Evolutionary conservation across 1,140 invertebrate species (phyloP), one percentile per base, ranked within the genome.

Genomic region (Physella acuta): DNA sequence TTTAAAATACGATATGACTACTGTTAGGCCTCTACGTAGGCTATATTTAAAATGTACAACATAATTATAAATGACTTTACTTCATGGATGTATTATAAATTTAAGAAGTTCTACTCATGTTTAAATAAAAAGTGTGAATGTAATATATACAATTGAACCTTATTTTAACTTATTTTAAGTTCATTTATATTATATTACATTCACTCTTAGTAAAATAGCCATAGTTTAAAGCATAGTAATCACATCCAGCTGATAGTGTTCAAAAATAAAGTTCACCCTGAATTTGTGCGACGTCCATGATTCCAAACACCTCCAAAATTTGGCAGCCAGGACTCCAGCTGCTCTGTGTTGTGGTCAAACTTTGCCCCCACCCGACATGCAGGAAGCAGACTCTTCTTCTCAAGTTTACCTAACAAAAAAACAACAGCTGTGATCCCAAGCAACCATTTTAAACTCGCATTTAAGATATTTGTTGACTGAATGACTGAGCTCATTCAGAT

Each of bases 291-390:
- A 53, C 71, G 59, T 5, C 75, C 70, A 24, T 71, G 68, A 49
- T 65, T 74, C 75, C 73, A 74, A 11, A 74, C 75, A 60, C 73
- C 63, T 16, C 75, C 75, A 73, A 74, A 74, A 2, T 71, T 70
- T 8, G 75, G 75, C 53, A 76, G 56, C 75, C 75, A 76, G 5
- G 55, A 26, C 14, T 72, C 66, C 24, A 66, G 62, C 5, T 51
- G 26, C 3, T 33, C 30, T 31, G 56, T 52, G n/a, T 66, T 71
- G 24, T 49, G 58, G 53, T 74, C 71, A 73, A 73, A 76, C 11
- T 72, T 71, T 11, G 73, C 73, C 26, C 75, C 73, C 31, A 74
- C 73, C 66, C 75, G 39, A 66, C 65, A 44, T 5, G 71, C 56
- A 33, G 71, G 75, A 3, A 76, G 60, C 36, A 71, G 71, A 36